Percentiles rank a stretch among this genome's conserved stretches.
phyloP scores from a whole-genome alignment of 2,797 vertebrate genomes.

The Falco berigora region DNA sequence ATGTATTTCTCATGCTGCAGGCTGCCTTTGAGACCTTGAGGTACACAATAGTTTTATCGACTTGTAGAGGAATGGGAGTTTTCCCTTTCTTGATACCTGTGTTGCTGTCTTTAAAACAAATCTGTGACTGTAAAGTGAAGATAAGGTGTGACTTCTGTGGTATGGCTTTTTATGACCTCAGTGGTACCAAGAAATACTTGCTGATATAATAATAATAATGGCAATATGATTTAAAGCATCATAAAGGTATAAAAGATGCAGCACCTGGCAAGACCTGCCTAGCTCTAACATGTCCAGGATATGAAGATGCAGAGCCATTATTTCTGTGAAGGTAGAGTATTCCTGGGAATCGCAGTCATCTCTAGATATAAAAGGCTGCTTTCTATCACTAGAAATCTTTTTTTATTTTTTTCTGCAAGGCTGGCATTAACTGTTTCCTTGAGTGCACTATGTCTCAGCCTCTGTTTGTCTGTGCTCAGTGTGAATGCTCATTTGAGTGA shows the following conservation, averaged over 20 bases:
- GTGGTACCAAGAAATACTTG: neutral
- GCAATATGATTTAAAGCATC: neutral
- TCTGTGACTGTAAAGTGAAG: neutral
- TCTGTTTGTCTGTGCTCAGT: neutral
- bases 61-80: neutral
- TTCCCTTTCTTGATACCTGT: neutral
- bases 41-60: neutral
- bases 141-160: neutral
- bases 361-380: neutral
- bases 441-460: neutral
- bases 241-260: neutral
- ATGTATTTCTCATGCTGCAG: neutral
- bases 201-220: neutral
- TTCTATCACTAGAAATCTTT: neutral
- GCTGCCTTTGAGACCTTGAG: neutral
- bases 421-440: neutral
- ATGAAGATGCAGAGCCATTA: neutral
- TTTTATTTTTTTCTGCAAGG: neutral
- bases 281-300: neutral
- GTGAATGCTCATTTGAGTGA: constrained; percentile 21
- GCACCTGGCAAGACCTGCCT: neutral
- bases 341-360: neutral
- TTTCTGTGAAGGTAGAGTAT: neutral
- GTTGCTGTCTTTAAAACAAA: neutral
- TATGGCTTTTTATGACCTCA: neutral